Conservation (phyloP, 2,113 vertebrate species). For the Nipponia nippon region DNA sequence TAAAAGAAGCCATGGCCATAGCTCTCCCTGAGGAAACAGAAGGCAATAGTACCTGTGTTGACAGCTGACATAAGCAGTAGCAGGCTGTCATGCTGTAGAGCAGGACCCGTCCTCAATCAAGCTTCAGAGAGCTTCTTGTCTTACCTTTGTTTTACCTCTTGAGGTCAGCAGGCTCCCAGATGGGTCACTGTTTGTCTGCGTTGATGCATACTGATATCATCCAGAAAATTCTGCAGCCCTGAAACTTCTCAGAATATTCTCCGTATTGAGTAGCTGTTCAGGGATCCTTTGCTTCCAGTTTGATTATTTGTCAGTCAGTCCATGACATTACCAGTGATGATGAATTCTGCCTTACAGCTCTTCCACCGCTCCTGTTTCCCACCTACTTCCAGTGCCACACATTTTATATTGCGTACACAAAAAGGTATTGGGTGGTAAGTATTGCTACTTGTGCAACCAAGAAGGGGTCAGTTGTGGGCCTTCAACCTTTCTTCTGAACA, state of each 20-base stretch:
- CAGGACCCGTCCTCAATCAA: not conserved
- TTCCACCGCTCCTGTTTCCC: conserved; percentile 51
- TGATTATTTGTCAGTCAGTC: not conserved
- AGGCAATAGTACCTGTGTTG: not conserved
- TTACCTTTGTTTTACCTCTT: not conserved
- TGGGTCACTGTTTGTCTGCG: not conserved
- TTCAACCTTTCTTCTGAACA: not conserved
- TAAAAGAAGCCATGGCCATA: not conserved
- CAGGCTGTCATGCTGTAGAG: not conserved
- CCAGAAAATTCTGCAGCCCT: not conserved
- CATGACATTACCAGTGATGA: not conserved
- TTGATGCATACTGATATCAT: not conserved
- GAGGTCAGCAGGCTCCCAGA: not conserved
- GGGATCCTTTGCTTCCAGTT: not conserved
- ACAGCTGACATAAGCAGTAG: not conserved
- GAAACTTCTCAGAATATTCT: not conserved
- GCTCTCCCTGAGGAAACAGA: not conserved
- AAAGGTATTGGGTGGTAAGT: conserved; percentile 53
- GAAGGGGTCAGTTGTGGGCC: not conserved
- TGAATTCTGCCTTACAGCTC: conserved; percentile 3
- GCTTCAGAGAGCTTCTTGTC: not conserved
- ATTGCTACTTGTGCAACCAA: not conserved
- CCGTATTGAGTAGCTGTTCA: not conserved
- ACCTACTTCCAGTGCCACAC: conserved; percentile 55
- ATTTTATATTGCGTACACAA: conserved; percentile 22